Base-by-base conservation (phyloP, 1,140 invertebrate genomes). In the Heliconius melpomene region DNA sequence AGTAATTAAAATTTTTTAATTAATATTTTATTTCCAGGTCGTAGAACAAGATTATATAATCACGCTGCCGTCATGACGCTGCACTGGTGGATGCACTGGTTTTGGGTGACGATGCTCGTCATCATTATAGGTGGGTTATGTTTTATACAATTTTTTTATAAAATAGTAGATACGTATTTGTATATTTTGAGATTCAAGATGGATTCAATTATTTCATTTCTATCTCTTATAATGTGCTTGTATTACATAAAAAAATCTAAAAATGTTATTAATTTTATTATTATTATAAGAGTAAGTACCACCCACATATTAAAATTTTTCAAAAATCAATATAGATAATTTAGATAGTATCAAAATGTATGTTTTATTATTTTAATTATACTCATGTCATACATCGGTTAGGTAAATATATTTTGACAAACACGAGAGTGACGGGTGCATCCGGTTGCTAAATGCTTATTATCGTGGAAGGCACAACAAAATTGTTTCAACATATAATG, bases 1-100 rank as follows among this genome's bases (percentile, higher is more conserved):
- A 46, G 16, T 52, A 18, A 16, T 7, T n/a, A n/a, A n/a, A n/a
- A n/a, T 20, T 7, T 74, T 74, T 74, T 40, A 52, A 52, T 11
- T 72, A 3, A 26, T 0, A 11, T 75, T 13, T 71, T 72, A 77
- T 46, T 87, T 85, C 6, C 90, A 91, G 90, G 83, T 87, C 83
- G 83, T 70, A 60, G 66, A 36, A 36, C 23, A 38, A 57, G 75
- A 52, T 79, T 74, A 71, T 23, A 52, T 66, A 78, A 77, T 71
- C 77, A 90, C 83, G 84, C 89, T 89, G 85, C 82, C 89, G 79
- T 95, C 94, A 95, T 95, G 94, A 95, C 94, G 77, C 86, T 95
- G 81, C 94, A 94, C 83, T 95, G 93, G 93, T 95, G 94, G 94
- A 95, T 95, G 93, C 94, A 95, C 85, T 95, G 94, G 94, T 95